Evolutionary conservation across 2,888 invertebrate species (phyloP).

Genomic region (Orchesellides sinensis): DNA sequence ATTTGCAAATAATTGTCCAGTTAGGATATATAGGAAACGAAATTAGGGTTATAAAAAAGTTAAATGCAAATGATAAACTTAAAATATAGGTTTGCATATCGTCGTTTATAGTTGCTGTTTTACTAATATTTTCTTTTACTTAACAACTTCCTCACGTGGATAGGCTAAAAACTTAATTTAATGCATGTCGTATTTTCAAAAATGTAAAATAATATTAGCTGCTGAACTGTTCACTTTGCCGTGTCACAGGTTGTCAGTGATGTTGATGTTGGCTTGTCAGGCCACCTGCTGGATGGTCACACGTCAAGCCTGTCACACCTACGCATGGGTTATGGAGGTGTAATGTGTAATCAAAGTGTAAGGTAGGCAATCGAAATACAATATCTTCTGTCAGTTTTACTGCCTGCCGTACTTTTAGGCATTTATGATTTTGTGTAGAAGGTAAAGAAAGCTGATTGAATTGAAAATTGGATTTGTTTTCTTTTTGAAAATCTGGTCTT

Average conservation of each 20-base stretch:
- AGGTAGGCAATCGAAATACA: slow-evolving; percentile 48
- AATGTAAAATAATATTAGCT: slow-evolving; percentile 4
- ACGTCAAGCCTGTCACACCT: slow-evolving; percentile 58
- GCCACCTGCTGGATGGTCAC: slow-evolving; percentile 59
- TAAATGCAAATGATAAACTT: too few relatives aligned
- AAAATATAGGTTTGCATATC: too few relatives aligned
- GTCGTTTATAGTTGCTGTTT: too few relatives aligned
- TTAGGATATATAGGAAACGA: too few relatives aligned
- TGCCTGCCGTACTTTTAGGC: slow-evolving; percentile 48
- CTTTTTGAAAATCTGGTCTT: too few relatives aligned
- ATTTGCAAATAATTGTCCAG: too few relatives aligned
- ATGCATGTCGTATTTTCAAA: not conserved
- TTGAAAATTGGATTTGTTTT: too few relatives aligned
- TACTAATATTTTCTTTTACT: too few relatives aligned
- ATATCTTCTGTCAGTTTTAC: slow-evolving; percentile 27
- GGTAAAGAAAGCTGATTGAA: slow-evolving; percentile 31
- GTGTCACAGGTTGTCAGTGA: slow-evolving; percentile 57
- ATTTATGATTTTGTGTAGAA: slow-evolving; percentile 13
- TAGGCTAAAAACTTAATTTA: not conserved
- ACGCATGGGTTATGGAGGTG: slow-evolving; percentile 63
- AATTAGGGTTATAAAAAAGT: too few relatives aligned
- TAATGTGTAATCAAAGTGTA: slow-evolving; percentile 41
- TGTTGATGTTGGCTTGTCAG: slow-evolving; percentile 56
- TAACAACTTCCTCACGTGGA: too few relatives aligned
- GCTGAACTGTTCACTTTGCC: slow-evolving; percentile 49